Evolutionary conservation across 2,888 invertebrate species (phyloP).

Genomic region (Crepidodera aurea): DNA sequence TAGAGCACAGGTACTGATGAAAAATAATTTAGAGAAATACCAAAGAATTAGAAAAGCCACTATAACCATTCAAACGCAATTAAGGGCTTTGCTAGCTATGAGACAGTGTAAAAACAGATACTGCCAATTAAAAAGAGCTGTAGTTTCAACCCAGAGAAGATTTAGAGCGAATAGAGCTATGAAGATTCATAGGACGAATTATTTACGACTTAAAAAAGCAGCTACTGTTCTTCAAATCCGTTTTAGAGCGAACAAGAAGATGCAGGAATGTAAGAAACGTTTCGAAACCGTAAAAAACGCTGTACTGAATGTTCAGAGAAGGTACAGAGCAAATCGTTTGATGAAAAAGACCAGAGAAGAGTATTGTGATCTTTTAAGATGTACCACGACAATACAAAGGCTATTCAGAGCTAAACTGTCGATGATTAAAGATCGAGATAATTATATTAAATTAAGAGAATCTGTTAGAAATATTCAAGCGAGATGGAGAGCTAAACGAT

Average conservation of each 20-base stretch:
- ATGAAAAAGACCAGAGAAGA: slow-evolving; percentile 39
- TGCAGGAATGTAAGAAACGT: slow-evolving; percentile 46
- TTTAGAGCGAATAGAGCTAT: slow-evolving; percentile 62
- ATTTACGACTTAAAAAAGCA: slow-evolving; percentile 42
- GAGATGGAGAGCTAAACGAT: slow-evolving; percentile 51
- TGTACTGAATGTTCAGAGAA: slow-evolving; percentile 36
- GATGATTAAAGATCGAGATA: slow-evolving; percentile 46
- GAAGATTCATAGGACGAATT: slow-evolving; percentile 42
- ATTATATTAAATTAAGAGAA: slow-evolving; percentile 52
- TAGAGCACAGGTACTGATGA: slow-evolving; percentile 47
- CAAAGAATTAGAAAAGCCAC: slow-evolving; percentile 51
- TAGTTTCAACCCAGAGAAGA: slow-evolving; percentile 64
- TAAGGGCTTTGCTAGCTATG: slow-evolving; percentile 57
- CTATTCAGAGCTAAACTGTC: slow-evolving; percentile 54
- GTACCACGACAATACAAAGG: slow-evolving; percentile 34
- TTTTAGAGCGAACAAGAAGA: slow-evolving; percentile 58
- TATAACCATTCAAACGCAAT: slow-evolving; percentile 53
- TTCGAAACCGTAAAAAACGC: slow-evolving; percentile 52
- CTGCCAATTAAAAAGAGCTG: slow-evolving; percentile 55
- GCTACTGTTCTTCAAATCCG: slow-evolving; percentile 61
- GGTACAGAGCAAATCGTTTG: slow-evolving; percentile 47
- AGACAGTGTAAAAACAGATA: slow-evolving; percentile 55
- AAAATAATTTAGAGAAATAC: slow-evolving; percentile 54
- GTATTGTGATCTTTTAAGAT: slow-evolving; percentile 29
- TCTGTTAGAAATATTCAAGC: slow-evolving; percentile 56